A percentile compares a stretch with the other conserved stretches of the same genome.
These are phyloP conservation scores for Clarias magur DNA, from an alignment of 2,113 vertebrate genomes.

Conservation along the genomic window DNA sequence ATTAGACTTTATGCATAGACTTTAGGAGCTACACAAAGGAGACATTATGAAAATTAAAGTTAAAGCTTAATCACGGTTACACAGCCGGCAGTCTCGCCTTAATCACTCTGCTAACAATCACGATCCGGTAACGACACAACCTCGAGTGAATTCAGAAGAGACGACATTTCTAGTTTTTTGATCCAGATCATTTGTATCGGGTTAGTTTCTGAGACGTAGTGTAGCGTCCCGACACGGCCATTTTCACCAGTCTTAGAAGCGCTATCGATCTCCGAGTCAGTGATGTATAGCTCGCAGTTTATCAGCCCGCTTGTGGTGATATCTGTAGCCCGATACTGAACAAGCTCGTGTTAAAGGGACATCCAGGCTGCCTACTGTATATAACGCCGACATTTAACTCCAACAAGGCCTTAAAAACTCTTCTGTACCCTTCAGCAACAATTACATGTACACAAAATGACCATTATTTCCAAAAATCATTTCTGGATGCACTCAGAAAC, in stretches of 20 bases:
- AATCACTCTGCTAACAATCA: background rate
- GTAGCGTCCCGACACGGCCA: background rate
- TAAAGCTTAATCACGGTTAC: background rate
- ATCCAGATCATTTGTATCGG: background rate
- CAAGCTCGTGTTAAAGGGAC: constrained; percentile 31
- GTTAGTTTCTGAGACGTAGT: background rate
- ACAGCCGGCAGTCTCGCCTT: background rate
- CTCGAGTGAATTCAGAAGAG: background rate
- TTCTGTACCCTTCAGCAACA: background rate
- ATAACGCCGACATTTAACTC: background rate
- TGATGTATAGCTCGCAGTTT: constrained; percentile 36
- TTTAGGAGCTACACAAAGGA: background rate
- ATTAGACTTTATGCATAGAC: background rate
- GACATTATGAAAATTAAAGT: background rate
- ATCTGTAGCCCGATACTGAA: constrained; percentile 31
- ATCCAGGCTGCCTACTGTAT: background rate
- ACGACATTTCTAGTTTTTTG: background rate
- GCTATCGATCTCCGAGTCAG: constrained; percentile 31
- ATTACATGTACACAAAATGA: background rate
- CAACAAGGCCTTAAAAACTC: background rate
- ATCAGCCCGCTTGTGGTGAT: constrained; percentile 16
- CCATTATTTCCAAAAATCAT: background rate
- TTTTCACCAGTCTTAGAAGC: constrained; percentile 1
- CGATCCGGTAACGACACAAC: background rate
- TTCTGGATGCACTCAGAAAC: background rate